These are phyloP conservation scores for Nectonema munidae DNA, from an alignment of 2,888 invertebrate genomes.

Conservation along the genomic window DNA sequence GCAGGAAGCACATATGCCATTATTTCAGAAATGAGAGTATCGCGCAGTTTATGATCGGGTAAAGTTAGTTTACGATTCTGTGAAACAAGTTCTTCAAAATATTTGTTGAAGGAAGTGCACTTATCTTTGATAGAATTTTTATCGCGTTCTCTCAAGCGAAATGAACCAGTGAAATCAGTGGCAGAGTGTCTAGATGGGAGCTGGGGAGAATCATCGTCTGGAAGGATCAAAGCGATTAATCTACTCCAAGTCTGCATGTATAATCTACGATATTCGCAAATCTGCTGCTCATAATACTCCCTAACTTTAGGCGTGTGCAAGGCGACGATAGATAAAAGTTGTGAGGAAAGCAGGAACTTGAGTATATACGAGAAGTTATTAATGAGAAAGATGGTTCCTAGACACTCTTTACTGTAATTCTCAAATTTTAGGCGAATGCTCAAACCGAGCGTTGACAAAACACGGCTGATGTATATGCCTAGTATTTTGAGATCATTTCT, in stretches of 20 bases:
- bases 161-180: too few species aligned
- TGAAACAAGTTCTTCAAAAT: slow-evolving; percentile 2
- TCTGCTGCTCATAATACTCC: slow-evolving; percentile 10
- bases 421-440: slow-evolving; percentile 8
- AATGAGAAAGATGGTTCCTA: slow-evolving; percentile 1
- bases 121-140: too few species aligned
- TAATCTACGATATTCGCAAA: background rate
- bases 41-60: background rate
- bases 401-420: slow-evolving; percentile 1
- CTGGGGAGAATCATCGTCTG: too few species aligned
- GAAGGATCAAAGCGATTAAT: too few species aligned
- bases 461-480: slow-evolving; percentile 7
- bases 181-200: too few species aligned
- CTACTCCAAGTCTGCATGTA: slow-evolving; percentile 1
- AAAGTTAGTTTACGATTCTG: background rate
- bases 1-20: slow-evolving; percentile 1
- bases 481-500: too few species aligned
- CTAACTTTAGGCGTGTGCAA: slow-evolving; percentile 6
- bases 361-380: slow-evolving; percentile 9
- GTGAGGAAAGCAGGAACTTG: background rate
- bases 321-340: background rate
- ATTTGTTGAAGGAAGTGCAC: slow-evolving; percentile 9
- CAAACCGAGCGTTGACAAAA: slow-evolving; percentile 8
- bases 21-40: background rate
- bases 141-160: too few species aligned